A percentile compares a stretch with the other conserved stretches of the same genome.
Evolutionary conservation across 2,113 vertebrate genomes (phyloP).

Genomic region (Gavialis gangeticus): DNA sequence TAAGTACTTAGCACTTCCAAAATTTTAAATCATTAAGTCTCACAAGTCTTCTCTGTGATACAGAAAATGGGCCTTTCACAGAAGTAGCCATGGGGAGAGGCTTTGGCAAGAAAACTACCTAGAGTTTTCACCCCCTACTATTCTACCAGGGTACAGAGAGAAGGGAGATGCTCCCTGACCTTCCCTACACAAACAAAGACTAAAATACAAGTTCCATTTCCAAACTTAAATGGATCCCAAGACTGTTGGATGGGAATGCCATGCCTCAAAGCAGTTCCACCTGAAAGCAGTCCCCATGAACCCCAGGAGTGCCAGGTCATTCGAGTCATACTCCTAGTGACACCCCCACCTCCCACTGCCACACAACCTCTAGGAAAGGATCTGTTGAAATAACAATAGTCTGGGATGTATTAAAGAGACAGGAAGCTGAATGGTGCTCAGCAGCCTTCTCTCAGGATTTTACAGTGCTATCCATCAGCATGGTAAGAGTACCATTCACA

Average conservation of each 20-base stretch:
- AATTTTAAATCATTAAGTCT: neutral
- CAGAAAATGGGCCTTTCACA: neutral
- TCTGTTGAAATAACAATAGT: neutral
- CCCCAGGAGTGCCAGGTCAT: neutral
- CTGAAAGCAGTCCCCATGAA: neutral
- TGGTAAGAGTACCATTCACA: neutral
- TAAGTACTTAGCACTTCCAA: neutral
- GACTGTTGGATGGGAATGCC: neutral
- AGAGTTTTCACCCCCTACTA: neutral
- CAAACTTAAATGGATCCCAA: neutral
- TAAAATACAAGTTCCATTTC: neutral
- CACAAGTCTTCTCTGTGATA: neutral
- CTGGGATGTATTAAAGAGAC: neutral
- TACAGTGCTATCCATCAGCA: neutral
- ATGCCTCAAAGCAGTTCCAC: neutral
- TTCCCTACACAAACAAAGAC: neutral
- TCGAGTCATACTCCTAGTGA: neutral
- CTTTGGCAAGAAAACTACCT: neutral
- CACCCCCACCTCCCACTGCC: neutral
- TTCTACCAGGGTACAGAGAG: neutral
- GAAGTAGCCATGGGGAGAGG: too few species aligned
- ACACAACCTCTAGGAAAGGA: neutral
- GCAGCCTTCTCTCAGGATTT: neutral
- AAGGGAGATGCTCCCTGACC: neutral
- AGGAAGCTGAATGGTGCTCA: neutral